phyloP scores from a whole-genome alignment of 2,797 vertebrate species.

The Hoplostethus atlanticus region DNA sequence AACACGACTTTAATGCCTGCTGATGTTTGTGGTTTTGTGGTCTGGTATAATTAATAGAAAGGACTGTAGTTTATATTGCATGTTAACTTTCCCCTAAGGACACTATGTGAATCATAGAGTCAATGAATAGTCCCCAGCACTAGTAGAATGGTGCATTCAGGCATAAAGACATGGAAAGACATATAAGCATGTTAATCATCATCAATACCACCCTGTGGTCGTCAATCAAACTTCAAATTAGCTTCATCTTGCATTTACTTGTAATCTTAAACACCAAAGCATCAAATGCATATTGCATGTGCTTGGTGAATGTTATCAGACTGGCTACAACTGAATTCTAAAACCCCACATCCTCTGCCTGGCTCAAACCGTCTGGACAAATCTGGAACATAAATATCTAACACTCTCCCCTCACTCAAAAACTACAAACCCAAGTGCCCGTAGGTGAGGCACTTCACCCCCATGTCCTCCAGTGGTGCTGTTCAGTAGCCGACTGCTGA shows the following conservation, averaged over 20 bases:
- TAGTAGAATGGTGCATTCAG: conserved; percentile 45
- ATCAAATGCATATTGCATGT: background rate
- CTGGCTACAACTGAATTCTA: background rate
- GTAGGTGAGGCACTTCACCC: no score
- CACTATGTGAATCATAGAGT: conserved; percentile 33
- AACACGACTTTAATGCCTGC: conserved; percentile 75
- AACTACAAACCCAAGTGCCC: no score
- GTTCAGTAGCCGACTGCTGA: no score
- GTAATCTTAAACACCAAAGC: background rate
- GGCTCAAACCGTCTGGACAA: no score
- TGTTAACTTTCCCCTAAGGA: conserved; percentile 60
- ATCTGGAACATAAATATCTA: no score
- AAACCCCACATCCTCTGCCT: background rate
- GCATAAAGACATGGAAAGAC: conserved; percentile 33
- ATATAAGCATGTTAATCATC: background rate
- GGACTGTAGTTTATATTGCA: conserved; percentile 62
- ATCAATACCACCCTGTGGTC: background rate
- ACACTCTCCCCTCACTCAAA: no score
- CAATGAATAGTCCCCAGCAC: conserved; percentile 24
- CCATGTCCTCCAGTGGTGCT: no score
- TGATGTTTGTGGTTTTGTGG: conserved; percentile 73
- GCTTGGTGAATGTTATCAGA: background rate
- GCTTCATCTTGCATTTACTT: background rate
- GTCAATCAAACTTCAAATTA: background rate
- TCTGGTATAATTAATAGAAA: conserved; percentile 72